These are phyloP conservation scores for Cariama cristata DNA, from an alignment of 2,113 vertebrate species.

Conservation along the genomic window DNA sequence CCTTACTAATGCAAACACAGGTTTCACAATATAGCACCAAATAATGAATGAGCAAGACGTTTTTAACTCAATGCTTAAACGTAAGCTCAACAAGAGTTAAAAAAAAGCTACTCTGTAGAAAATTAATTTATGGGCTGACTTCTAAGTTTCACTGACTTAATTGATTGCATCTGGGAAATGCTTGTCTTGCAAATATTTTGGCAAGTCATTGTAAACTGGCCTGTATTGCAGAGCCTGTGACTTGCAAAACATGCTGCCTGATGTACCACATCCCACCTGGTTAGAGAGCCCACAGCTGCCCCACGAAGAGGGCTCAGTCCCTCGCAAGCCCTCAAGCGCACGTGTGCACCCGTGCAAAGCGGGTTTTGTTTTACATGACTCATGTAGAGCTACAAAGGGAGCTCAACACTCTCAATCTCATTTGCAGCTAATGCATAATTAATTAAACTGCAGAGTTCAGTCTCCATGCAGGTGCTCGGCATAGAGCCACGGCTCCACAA, in stretches of 20 bases:
- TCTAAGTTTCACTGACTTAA: conserved; percentile 13
- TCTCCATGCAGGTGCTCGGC: neutral
- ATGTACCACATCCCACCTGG: neutral
- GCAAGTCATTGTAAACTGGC: conserved; percentile 8
- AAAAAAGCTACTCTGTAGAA: neutral
- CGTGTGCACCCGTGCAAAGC: rapidly evolving
- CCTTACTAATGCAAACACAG: neutral
- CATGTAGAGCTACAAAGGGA: neutral
- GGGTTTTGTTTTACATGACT: neutral
- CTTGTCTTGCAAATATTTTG: neutral
- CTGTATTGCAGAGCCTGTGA: neutral
- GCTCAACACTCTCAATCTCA: neutral
- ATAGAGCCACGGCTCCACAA: neutral
- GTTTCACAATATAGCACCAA: neutral
- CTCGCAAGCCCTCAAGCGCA: rapidly evolving
- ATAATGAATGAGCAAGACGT: neutral
- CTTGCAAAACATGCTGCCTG: neutral
- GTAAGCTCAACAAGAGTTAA: neutral
- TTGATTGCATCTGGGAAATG: neutral
- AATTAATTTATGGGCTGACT: neutral
- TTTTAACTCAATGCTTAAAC: neutral
- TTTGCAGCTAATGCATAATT: conserved; percentile 10
- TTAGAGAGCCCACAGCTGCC: neutral
- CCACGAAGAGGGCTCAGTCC: neutral
- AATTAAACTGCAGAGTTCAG: neutral